These are phyloP conservation scores for Pluvialis apricaria DNA, from an alignment of 2,113 vertebrate species.

Conservation along the genomic window DNA sequence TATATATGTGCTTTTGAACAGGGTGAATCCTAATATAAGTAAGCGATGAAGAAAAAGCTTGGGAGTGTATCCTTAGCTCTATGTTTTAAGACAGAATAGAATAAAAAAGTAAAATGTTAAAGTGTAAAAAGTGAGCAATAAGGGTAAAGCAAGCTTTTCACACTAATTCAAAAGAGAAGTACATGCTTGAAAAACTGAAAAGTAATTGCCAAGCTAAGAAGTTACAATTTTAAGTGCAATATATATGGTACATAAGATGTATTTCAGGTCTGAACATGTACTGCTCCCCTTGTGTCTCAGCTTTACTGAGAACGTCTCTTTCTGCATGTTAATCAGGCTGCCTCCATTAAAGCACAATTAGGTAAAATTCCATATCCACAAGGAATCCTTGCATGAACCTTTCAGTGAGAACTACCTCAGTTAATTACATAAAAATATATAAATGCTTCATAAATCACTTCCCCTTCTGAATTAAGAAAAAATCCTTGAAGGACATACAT, in stretches of 20 bases:
- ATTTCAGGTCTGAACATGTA: background rate
- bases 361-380: background rate
- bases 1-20: background rate
- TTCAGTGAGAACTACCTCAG: background rate
- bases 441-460: background rate
- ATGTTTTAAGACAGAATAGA: background rate
- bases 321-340: background rate
- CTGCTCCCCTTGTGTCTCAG: background rate
- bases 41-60: background rate
- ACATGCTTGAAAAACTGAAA: background rate
- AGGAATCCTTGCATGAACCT: background rate
- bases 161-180: background rate
- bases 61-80: background rate
- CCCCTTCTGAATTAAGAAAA: background rate
- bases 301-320: background rate
- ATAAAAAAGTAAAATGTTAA: background rate
- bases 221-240: background rate
- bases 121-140: background rate
- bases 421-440: background rate
- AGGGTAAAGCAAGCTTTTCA: background rate
- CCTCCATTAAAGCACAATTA: background rate
- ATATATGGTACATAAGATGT: background rate
- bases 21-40: background rate
- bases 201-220: background rate
- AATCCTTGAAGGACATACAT: background rate